Evolutionary conservation across 2,888 invertebrate species (phyloP).

Genomic region (Drosophila seclusa): DNA sequence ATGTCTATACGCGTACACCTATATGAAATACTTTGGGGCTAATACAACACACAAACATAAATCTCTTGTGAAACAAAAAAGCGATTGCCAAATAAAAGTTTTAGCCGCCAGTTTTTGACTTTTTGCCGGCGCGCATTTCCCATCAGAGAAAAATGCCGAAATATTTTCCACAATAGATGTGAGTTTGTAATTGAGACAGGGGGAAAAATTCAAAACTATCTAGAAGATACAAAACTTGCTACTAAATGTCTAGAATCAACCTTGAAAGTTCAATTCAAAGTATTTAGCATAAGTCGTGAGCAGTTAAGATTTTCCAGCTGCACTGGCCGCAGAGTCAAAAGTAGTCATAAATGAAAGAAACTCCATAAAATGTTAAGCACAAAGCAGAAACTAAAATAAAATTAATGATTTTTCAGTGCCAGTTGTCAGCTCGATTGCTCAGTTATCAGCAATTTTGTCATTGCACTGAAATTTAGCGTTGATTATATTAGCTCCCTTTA

Average conservation of each 20-base stretch:
- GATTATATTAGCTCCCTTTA: conserved; percentile 55
- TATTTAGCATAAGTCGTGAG: conserved; percentile 49
- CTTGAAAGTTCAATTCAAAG: conserved; percentile 46
- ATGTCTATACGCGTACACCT: conserved; percentile 32
- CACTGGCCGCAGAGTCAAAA: conserved; percentile 11
- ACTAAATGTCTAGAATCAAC: conserved; percentile 30
- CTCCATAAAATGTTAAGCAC: conserved; percentile 6
- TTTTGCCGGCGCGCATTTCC: conserved; percentile 10
- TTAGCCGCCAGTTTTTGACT: conserved; percentile 29
- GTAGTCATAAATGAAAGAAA: conserved; percentile 13
- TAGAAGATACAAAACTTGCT: conserved; percentile 15
- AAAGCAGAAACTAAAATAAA: conserved; percentile 53
- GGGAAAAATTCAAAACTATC: conserved; percentile 19
- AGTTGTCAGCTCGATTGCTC: conserved; percentile 34
- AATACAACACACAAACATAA: conserved; percentile 65
- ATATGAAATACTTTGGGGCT: conserved; percentile 55
- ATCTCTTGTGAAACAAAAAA: conserved; percentile 53
- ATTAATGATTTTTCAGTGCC: conserved; percentile 67
- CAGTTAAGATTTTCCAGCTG: conserved; percentile 33
- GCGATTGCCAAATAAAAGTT: conserved; percentile 58
- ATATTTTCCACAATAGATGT: conserved; percentile 18
- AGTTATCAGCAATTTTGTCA: conserved; percentile 79
- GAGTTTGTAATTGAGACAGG: conserved; percentile 23
- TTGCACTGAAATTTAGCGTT: conserved; percentile 72
- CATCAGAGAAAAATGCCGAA: conserved; percentile 7